Base-by-base conservation (phyloP, 2,888 invertebrate species). In the Urechis unicinctus region DNA sequence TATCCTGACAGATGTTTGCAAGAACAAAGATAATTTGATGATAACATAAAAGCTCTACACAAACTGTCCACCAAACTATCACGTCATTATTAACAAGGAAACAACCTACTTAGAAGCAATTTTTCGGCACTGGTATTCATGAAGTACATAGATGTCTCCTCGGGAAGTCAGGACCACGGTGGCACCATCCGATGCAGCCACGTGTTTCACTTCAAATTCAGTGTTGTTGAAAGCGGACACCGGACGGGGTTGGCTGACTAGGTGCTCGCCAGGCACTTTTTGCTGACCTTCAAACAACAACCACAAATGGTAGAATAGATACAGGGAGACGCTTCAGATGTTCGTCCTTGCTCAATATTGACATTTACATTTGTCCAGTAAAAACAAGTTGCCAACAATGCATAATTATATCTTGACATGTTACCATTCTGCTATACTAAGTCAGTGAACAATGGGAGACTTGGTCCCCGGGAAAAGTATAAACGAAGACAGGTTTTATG, bases 81-180 rank as follows among this genome's bases (percentile, higher is more conserved):
- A 45, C 17, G 22, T 17, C 13, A 17, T 9, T 45, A 21, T 45
- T 9, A 45, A 21, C 6, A 21, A 13, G 17, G 45, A 45, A 45
- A 9, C 24, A 9, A 21, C 56, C 41, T 74, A 83, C 83, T 78
- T 85, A 55, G 85, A 82, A 31, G 84, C 84, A 42, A 88, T 85
- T 57, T 84, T 86, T 66, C 85, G 83, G 74, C 85, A 86, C 61
- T 85, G 83, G 72, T 85, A 85, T 64, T 86, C 85, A 74, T 87
- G 85, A 1, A 88, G 78, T 13, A 87, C 78, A 68, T 84, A 88
- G 28, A 88, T 82, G 68, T 87, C 86, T 0, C 87, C 87, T 36
- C 82, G 82, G 44, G 80, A 80, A 0, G 86, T 86, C 2, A 83
- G 81, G 53, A 86, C 77, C 0, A 84, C 84, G 0, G 85, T 86